phyloP scores from a whole-genome alignment of 2,888 invertebrate genomes.

The Ypsolopha scabrella region DNA sequence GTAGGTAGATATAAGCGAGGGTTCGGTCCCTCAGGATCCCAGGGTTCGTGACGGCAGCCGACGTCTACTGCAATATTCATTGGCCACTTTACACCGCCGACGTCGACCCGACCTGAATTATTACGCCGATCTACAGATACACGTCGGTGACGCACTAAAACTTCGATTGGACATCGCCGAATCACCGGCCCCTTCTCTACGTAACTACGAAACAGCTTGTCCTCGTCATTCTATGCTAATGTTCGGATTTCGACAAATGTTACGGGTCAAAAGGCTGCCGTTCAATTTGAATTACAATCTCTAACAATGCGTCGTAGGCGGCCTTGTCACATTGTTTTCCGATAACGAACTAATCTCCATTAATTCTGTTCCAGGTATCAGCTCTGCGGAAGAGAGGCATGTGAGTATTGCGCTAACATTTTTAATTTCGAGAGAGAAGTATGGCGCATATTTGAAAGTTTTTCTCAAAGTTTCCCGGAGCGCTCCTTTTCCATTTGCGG shows the following conservation, averaged over 20 bases:
- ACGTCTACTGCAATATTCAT: conserved; percentile 57
- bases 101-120: conserved; percentile 24
- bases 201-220: background rate
- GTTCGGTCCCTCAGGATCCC: conserved; percentile 15
- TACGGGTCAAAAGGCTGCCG: background rate
- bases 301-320: background rate
- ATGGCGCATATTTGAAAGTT: conserved; percentile 47
- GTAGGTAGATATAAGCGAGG: background rate
- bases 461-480: conserved; percentile 32
- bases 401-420: conserved; percentile 36
- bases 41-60: conserved; percentile 25
- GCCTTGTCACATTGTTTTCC: background rate
- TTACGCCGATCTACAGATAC: conserved; percentile 12
- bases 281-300: background rate
- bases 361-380: conserved; percentile 55
- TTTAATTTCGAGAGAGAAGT: conserved; percentile 12
- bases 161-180: background rate
- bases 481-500: conserved; percentile 58
- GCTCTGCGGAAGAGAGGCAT: conserved; percentile 66
- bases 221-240: conserved; percentile 1
- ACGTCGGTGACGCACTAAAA: too few species aligned
- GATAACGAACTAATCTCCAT: conserved; percentile 7
- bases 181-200: conserved; percentile 6
- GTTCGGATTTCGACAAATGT: conserved; percentile 1
- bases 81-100: conserved; percentile 40